Evolutionary conservation across 2,113 vertebrate species (phyloP), one percentile per base, ranked within the genome.

Genomic region (Hoplias malabaricus): DNA sequence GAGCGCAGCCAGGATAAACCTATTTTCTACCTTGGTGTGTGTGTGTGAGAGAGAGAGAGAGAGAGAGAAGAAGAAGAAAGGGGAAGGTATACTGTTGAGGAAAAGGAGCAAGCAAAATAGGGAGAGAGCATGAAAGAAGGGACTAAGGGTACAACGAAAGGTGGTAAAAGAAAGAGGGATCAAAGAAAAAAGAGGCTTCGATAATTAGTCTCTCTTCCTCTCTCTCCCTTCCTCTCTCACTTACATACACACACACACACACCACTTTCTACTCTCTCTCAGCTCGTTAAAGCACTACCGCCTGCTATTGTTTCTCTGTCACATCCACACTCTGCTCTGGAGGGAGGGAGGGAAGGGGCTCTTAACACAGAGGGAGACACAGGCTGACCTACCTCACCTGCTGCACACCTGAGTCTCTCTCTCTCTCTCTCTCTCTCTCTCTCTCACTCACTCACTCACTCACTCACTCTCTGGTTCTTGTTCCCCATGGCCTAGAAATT

Each of bases 261-360:
- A n/a, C n/a, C n/a, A n/a, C n/a, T n/a, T n/a, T 23, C 48, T 7
- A 21, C n/a, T 9, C 19, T 72, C 68, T 86, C 75, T 77, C 71
- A 84, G 59, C 81, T 88, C 59, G 68, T 90, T 89, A 88, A 84
- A 79, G 80, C 72, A 71, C 70, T 80, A 77, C 75, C 82, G 48
- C 82, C 83, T 84, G 67, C 85, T 31, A 83, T 88, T 89, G 88
- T 90, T 89, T 84, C 62, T 80, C 88, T 86, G 86, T 87, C 82
- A 80, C 79, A 77, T 66, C 65, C 71, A 63, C 50, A 80, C 77
- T 57, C 29, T 53, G 79, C 81, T 82, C 79, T 43, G 34, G 16
- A 53, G 78, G 78, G 79, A 69, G 56, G 56, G 72, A 77, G 73
- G n/a, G 19, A 73, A 62, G 71, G 66, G 81, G 42, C 33, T 31